Evolutionary conservation across 1,140 invertebrate species (phyloP).

Genomic region (Oedothorax gibbosus): DNA sequence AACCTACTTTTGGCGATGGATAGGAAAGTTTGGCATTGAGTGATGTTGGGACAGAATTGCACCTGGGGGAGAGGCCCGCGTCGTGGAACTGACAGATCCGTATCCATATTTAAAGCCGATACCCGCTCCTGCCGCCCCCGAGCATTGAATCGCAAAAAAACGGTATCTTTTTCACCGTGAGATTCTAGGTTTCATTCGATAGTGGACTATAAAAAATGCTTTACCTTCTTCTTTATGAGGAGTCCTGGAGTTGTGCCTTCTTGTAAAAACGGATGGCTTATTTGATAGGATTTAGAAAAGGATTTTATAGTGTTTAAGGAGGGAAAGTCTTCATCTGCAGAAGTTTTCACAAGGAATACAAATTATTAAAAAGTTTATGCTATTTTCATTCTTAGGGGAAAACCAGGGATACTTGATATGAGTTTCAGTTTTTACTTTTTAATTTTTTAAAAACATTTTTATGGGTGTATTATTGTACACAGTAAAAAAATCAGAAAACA

Average conservation of each 20-base stretch:
- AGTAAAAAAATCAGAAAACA: too few relatives aligned
- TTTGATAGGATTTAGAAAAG: too few relatives aligned
- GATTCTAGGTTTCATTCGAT: neutral
- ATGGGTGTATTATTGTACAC: too few relatives aligned
- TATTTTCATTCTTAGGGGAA: too few relatives aligned
- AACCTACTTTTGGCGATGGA: constrained; percentile 25
- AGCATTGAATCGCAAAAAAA: neutral
- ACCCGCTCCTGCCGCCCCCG: neutral
- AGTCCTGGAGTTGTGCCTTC: neutral
- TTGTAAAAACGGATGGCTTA: too few relatives aligned
- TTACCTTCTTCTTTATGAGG: constrained; percentile 32
- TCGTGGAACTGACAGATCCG: constrained; percentile 42
- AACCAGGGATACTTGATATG: too few relatives aligned
- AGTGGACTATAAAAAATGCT: constrained; percentile 26
- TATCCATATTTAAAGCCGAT: constrained; percentile 48
- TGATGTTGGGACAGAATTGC: constrained; percentile 38
- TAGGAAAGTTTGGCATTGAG: constrained; percentile 34
- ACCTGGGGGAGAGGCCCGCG: constrained; percentile 25
- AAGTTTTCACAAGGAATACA: too few relatives aligned
- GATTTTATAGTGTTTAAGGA: too few relatives aligned
- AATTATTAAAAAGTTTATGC: too few relatives aligned
- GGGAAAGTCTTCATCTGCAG: too few relatives aligned
- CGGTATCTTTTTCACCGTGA: constrained; percentile 13
- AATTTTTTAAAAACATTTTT: too few relatives aligned
- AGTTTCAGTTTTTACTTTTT: too few relatives aligned